These are phyloP conservation scores for Meliscaeva auricollis DNA, from an alignment of 2,888 invertebrate genomes.

Conservation along the genomic window DNA sequence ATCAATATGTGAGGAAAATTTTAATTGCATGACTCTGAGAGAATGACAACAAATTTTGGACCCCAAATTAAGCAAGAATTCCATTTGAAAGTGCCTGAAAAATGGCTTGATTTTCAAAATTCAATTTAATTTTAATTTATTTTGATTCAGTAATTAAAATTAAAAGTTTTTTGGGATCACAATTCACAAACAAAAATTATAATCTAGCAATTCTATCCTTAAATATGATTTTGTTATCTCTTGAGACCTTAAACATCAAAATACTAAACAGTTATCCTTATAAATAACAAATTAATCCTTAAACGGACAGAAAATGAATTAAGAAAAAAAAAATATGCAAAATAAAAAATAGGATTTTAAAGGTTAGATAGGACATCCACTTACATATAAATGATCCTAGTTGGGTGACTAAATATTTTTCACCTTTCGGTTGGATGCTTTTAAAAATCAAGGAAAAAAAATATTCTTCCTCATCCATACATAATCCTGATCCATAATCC, in stretches of 20 bases:
- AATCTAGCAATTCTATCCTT: not conserved
- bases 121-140: too few species aligned
- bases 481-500: too few species aligned
- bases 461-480: not conserved
- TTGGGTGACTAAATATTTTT: conserved; percentile 3
- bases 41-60: too few species aligned
- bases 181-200: too few species aligned
- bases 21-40: too few species aligned
- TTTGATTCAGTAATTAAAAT: too few species aligned
- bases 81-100: too few species aligned
- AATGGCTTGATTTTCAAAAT: too few species aligned
- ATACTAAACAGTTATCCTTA: not conserved
- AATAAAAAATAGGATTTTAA: not conserved
- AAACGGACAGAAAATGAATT: not conserved
- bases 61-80: too few species aligned
- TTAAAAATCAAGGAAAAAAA: not conserved
- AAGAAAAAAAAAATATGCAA: not conserved
- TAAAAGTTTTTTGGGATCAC: too few species aligned
- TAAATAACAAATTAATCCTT: not conserved
- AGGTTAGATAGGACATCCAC: not conserved
- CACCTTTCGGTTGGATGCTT: not conserved
- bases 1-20: too few species aligned
- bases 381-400: not conserved
- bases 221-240: too few species aligned
- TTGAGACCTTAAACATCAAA: conserved; percentile 2